A percentile compares a stretch with the other conserved stretches of the same genome.
phyloP scores from a whole-genome alignment of 2,888 invertebrate species.

The Cephus pygmeus region DNA sequence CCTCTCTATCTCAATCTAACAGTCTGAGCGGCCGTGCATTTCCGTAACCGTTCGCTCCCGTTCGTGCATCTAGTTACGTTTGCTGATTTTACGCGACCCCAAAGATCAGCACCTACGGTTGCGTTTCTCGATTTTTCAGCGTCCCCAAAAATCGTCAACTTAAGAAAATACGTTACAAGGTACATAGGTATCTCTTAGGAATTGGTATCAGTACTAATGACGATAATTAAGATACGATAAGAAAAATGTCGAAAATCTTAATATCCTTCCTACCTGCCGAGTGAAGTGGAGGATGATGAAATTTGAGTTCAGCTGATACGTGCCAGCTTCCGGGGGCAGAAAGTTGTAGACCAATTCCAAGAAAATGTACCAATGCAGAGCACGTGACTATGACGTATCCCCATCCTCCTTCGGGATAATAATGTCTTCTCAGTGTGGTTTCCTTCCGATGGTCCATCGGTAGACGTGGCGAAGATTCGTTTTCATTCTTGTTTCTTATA shows the following conservation, averaged over 20 bases:
- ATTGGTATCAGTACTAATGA: neutral
- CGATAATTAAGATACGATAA: neutral
- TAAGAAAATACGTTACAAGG: no score
- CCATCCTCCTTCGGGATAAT: constrained; percentile 91
- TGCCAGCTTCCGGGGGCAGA: constrained; percentile 56
- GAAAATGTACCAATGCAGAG: constrained; percentile 78
- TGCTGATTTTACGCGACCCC: no score
- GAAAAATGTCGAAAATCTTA: neutral
- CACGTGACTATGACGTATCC: constrained; percentile 84
- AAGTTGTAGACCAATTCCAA: constrained; percentile 82
- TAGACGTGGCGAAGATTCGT: constrained; percentile 23
- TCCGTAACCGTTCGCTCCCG: no score
- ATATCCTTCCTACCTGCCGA: constrained; percentile 71
- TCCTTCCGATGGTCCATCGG: constrained; percentile 46
- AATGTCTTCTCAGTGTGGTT: constrained; percentile 73
- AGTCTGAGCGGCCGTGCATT: no score
- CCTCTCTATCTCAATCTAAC: no score
- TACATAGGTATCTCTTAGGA: neutral
- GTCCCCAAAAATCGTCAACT: no score
- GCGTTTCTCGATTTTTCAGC: no score
- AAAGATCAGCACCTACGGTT: no score
- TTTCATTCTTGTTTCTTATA: constrained; percentile 20
- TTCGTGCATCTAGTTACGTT: no score
- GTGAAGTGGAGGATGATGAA: constrained; percentile 72
- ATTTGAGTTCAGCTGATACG: constrained; percentile 73